Conservation (phyloP, 37 sponge, comb jelly and placozoan species). For the Ephydatia muelleri region DNA sequence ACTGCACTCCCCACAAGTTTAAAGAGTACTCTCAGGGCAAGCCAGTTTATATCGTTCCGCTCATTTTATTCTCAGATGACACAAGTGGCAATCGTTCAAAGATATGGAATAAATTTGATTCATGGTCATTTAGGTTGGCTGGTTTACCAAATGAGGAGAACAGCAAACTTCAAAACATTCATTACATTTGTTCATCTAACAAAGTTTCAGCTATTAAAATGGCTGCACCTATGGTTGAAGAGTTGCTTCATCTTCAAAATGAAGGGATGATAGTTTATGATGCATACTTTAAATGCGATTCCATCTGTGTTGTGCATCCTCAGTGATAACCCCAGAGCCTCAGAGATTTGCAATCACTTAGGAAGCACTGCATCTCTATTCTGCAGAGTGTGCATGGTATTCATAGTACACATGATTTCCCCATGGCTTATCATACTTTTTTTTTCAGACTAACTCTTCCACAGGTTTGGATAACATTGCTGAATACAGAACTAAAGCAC, state of each 20-base stretch:
- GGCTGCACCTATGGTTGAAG: slow-evolving; percentile 14
- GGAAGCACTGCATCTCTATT: neutral
- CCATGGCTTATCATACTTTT: neutral
- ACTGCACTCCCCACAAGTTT: slow-evolving; percentile 2
- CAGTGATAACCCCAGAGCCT: slow-evolving; percentile 26
- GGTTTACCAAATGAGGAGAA: slow-evolving; percentile 23
- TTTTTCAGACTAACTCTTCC: neutral
- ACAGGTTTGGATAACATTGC: neutral
- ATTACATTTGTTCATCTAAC: slow-evolving; percentile 22
- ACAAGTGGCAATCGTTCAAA: slow-evolving; percentile 32
- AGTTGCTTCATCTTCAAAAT: slow-evolving; percentile 13
- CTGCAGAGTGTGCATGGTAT: slow-evolving; percentile 19
- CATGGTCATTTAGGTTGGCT: slow-evolving; percentile 18
- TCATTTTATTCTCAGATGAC: slow-evolving; percentile 25
- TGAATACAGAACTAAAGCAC: neutral
- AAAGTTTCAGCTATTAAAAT: slow-evolving; percentile 8
- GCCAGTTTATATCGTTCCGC: slow-evolving; percentile 10
- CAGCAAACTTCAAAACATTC: slow-evolving; percentile 12
- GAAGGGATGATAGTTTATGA: slow-evolving; percentile 29
- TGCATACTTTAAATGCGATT: slow-evolving; percentile 27
- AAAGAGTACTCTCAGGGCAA: neutral
- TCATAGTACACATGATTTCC: neutral
- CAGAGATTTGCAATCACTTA: slow-evolving; percentile 32
- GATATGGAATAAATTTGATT: slow-evolving; percentile 37
- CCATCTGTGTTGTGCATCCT: slow-evolving; percentile 29